Evolutionary conservation across 2,113 vertebrate genomes (phyloP).

Genomic region (Lucifuga dentata): DNA sequence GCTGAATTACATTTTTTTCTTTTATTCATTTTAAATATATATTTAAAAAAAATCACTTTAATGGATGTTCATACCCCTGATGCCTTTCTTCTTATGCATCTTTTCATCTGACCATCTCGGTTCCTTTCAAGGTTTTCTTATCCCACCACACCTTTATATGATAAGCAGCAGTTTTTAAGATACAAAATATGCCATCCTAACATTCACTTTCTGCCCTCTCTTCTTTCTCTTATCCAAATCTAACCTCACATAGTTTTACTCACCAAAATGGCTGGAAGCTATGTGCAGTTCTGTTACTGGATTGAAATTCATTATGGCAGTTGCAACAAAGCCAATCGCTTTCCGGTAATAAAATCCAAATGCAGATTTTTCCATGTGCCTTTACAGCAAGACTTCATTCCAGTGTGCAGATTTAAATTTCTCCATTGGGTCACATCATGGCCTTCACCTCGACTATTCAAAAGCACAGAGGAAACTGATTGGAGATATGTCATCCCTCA

Average conservation of each 20-base stretch:
- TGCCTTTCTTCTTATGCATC: constrained; percentile 43
- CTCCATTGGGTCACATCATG: constrained; percentile 4
- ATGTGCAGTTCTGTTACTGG: constrained; percentile 28
- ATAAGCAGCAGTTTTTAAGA: constrained; percentile 43
- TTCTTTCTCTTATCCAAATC: constrained; percentile 37
- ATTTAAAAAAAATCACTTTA: background rate
- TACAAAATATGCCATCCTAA: constrained; percentile 39
- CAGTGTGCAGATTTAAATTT: constrained; percentile 44
- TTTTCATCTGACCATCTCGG: constrained; percentile 53
- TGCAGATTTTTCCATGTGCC: constrained; percentile 40
- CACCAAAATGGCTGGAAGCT: constrained; percentile 31
- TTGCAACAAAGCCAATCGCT: constrained; percentile 49
- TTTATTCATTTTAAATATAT: constrained; percentile 3
- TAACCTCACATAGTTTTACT: constrained; percentile 35
- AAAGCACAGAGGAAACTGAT: constrained; percentile 38
- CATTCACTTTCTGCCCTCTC: constrained; percentile 15
- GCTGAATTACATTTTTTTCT: background rate
- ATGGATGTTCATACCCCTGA: background rate
- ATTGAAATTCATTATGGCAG: constrained; percentile 49
- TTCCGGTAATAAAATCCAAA: constrained; percentile 49
- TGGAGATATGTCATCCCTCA: constrained; percentile 27
- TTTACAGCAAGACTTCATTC: constrained; percentile 26
- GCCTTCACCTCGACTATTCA: constrained; percentile 8
- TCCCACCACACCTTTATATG: constrained; percentile 14
- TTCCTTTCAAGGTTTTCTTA: constrained; percentile 42